Percentiles rank a stretch among this genome's conserved stretches.
phyloP scores from a whole-genome alignment of 2,888 invertebrate genomes.

The Amphiduros pacificus region DNA sequence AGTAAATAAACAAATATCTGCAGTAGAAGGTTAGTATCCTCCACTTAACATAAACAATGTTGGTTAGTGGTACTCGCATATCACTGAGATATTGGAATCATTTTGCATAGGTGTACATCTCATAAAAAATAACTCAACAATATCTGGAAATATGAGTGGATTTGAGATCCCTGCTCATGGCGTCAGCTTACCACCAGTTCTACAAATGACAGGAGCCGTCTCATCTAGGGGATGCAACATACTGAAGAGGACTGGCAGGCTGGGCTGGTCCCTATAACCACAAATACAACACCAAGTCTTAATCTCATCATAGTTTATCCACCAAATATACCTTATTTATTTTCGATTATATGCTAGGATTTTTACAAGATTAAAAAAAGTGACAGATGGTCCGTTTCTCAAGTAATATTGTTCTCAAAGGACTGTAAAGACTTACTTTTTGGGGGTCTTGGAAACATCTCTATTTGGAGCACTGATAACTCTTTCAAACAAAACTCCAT shows the following conservation, averaged over 20 bases:
- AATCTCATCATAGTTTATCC: too few relatives aligned
- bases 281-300: too few relatives aligned
- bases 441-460: constrained; percentile 19
- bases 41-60: too few relatives aligned
- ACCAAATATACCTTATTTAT: too few relatives aligned
- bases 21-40: too few relatives aligned
- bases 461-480: constrained; percentile 32
- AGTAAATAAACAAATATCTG: too few relatives aligned
- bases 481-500: constrained; percentile 79
- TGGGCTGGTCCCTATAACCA: constrained; percentile 18
- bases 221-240: constrained; percentile 89
- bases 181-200: constrained; percentile 34
- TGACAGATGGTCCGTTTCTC: not conserved
- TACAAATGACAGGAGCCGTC: constrained; percentile 73
- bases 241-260: constrained; percentile 80
- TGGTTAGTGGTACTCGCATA: too few relatives aligned
- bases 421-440: constrained; percentile 6
- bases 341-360: too few relatives aligned
- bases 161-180: not conserved
- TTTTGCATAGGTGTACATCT: too few relatives aligned
- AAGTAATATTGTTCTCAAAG: not conserved
- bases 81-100: too few relatives aligned
- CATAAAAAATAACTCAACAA: too few relatives aligned
- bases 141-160: too few relatives aligned
- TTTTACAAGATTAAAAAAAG: not conserved